phyloP scores from a whole-genome alignment of 2,797 vertebrate species.

The Macroramphosus scolopax region DNA sequence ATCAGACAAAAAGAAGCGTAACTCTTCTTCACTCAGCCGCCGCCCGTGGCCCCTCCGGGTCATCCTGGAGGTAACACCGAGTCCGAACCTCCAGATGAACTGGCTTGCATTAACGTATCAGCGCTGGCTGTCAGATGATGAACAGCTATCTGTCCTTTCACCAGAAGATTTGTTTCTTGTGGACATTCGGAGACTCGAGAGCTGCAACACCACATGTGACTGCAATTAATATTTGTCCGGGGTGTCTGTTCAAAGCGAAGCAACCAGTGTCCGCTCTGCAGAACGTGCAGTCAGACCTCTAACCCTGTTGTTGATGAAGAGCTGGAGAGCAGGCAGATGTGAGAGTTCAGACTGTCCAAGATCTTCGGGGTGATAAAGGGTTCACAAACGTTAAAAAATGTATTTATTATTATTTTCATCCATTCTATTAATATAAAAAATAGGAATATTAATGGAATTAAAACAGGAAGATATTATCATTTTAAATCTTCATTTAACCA shows the following conservation, averaged over 20 bases:
- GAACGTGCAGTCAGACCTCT: slow-evolving; percentile 41
- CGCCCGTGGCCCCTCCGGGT: slow-evolving; percentile 1
- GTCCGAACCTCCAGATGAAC: slow-evolving; percentile 8
- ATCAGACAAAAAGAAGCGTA: neutral
- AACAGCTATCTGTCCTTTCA: slow-evolving; percentile 28
- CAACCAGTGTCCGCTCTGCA: slow-evolving; percentile 29
- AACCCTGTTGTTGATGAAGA: slow-evolving; percentile 28
- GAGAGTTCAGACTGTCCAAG: slow-evolving; percentile 31
- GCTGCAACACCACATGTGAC: slow-evolving; percentile 40
- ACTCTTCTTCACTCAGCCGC: neutral
- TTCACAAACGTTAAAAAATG: slow-evolving; percentile 46
- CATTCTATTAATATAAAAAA: too few relatives aligned
- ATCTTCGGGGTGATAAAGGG: slow-evolving; percentile 36
- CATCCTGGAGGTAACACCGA: neutral
- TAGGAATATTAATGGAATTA: too few relatives aligned
- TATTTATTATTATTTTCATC: too few relatives aligned
- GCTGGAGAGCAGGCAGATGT: slow-evolving; percentile 38
- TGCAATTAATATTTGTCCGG: slow-evolving; percentile 47
- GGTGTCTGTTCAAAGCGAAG: slow-evolving; percentile 48
- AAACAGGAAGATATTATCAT: too few relatives aligned
- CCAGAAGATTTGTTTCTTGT: slow-evolving; percentile 31
- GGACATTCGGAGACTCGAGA: slow-evolving; percentile 22
- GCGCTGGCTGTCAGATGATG: slow-evolving; percentile 28
- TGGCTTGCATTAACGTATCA: slow-evolving; percentile 5
- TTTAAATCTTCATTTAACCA: too few relatives aligned